phyloP scores from a whole-genome alignment of 2,797 vertebrate genomes.

The Clamator glandarius region DNA sequence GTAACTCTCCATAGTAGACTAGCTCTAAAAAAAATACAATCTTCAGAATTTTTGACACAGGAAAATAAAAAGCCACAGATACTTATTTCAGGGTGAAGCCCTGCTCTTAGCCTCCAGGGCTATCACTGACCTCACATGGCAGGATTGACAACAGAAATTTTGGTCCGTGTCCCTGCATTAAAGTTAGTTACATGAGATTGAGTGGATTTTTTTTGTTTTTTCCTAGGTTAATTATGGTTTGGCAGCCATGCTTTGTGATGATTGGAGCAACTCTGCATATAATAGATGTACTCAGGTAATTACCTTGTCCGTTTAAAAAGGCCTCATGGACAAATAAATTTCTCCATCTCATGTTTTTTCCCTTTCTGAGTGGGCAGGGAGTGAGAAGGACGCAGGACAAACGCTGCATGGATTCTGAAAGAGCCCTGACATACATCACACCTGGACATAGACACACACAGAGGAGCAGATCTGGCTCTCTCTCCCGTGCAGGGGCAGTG shows the following conservation, averaged over 20 bases:
- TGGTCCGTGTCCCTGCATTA: not conserved
- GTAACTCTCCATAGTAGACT: slow-evolving; percentile 36
- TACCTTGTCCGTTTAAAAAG: slow-evolving; percentile 40
- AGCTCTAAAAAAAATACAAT: not conserved
- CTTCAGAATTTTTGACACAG: slow-evolving; percentile 3
- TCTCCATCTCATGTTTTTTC: not conserved
- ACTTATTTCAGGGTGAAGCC: not conserved
- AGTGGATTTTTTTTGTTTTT: not conserved
- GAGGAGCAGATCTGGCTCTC: slow-evolving; percentile 18
- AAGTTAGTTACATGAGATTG: not conserved
- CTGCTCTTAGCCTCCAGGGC: not conserved
- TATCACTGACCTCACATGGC: not conserved
- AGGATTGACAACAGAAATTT: not conserved
- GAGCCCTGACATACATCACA: not conserved
- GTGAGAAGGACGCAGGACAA: not conserved
- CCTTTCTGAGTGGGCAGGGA: not conserved
- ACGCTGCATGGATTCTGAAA: not conserved
- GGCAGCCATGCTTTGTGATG: not conserved
- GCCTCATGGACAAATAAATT: not conserved
- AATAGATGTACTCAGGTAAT: slow-evolving; percentile 47
- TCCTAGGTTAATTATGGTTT: slow-evolving; percentile 22
- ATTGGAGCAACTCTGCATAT: slow-evolving; percentile 28
- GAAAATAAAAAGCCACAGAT: not conserved
- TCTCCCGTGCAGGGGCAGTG: not conserved
- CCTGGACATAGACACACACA: rapidly evolving